A percentile compares a stretch with the other conserved stretches of the same genome.
Evolutionary conservation across 1,140 invertebrate species (phyloP).

Genomic region (Theocolax elegans): DNA sequence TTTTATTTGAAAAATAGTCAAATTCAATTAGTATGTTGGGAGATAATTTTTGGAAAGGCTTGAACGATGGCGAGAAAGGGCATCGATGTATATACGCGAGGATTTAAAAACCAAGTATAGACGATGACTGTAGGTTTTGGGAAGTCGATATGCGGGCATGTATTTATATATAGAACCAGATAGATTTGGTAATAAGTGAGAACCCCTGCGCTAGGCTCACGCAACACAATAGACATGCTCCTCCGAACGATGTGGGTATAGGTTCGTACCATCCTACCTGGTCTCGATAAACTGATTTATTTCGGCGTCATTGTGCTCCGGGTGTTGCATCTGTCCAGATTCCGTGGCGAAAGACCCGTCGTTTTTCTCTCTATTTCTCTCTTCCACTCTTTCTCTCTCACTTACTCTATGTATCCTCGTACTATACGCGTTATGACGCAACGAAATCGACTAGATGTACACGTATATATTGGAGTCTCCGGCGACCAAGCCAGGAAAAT

Average conservation of each 20-base stretch:
- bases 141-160: too few species aligned
- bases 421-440: neutral
- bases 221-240: constrained; percentile 37
- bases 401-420: too few species aligned
- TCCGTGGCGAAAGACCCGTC: constrained; percentile 39
- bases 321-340: constrained; percentile 62
- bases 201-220: constrained; percentile 47
- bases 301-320: constrained; percentile 59
- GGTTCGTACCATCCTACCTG: constrained; percentile 53
- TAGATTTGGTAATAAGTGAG: constrained; percentile 45
- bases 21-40: too few species aligned
- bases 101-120: too few species aligned
- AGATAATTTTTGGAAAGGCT: too few species aligned
- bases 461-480: neutral
- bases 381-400: neutral
- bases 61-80: too few species aligned
- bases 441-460: constrained; percentile 17
- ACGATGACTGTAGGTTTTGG: too few species aligned
- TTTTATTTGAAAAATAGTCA: too few species aligned
- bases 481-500: constrained; percentile 13
- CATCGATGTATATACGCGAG: too few species aligned
- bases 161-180: too few species aligned
- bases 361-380: constrained; percentile 16
- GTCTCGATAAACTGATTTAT: constrained; percentile 67
- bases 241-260: neutral